Evolutionary conservation across 2,113 vertebrate species (phyloP), one percentile per base, ranked within the genome.

Genomic region (Osmerus mordax): DNA sequence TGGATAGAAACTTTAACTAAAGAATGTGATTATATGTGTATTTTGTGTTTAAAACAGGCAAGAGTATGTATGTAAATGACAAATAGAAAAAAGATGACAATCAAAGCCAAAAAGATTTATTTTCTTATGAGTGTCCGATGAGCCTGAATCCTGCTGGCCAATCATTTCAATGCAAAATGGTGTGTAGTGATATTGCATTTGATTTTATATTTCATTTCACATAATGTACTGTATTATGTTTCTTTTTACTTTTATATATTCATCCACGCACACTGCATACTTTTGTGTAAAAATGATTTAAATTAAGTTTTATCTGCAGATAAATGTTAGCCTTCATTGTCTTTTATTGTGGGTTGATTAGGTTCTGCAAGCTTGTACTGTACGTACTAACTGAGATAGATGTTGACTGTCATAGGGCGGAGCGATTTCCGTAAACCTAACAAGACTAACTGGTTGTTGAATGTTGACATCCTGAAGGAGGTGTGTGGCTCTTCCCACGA

Each of bases 41-140:
- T 19, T 53, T 28, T 74, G 67, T 79, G 78, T 88, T 76, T 79
- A 58, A 71, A 78, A 82, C 72, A 82, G 77, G 85, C 59, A 41
- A 70, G 64, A 86, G 83, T 85, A 78, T 83, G 19, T 84, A 80
- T 86, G 71, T 86, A 70, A 80, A 81, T 14, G 62, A 75, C 6
- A 75, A 70, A 84, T 1, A 78, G 59, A 75, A 65, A 74, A 76
- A 80, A 86, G 69, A 77, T 68, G 90, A 91, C 89, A 91, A 91
- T 91, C 87, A 90, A 87, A 89, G 85, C 81, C 88, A 81, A 79
- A 87, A 87, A 89, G 79, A 90, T 91, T 91, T 91, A 89, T 91
- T 91, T 92, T 92, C 83, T 84, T 89, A 90, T 90, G 80, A 80
- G 51, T 80, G 75, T 84, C 16, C 78, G 81, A 85, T 87, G 80